Evolutionary conservation across 2,888 invertebrate species (phyloP).

Genomic region (Drosophila lutescens): DNA sequence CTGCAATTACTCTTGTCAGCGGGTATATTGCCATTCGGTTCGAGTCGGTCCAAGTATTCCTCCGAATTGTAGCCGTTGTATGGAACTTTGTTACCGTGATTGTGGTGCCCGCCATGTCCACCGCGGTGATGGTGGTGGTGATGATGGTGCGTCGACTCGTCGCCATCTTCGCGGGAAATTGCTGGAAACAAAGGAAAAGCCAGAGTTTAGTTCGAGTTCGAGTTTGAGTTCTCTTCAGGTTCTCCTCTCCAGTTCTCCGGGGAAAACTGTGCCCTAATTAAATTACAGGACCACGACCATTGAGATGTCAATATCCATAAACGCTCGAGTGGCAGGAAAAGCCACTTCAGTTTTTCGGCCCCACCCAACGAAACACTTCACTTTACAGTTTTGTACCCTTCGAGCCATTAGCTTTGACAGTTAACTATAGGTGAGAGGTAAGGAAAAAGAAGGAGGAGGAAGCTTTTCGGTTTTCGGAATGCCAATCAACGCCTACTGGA

Average conservation of each 20-base stretch:
- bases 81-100: constrained; percentile 90
- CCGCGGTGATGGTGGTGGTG: constrained; percentile 87
- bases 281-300: constrained; percentile 25
- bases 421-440: neutral
- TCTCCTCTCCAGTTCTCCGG: neutral
- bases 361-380: constrained; percentile 4
- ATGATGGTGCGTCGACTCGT: constrained; percentile 86
- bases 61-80: constrained; percentile 96
- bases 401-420: constrained; percentile 28
- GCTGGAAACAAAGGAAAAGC: constrained; percentile 85
- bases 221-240: constrained; percentile 25
- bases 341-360: constrained; percentile 17
- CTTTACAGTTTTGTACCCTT: constrained; percentile 23
- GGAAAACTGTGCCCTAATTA: constrained; percentile 15
- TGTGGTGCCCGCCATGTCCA: constrained; percentile 84
- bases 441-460: neutral
- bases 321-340: constrained; percentile 27
- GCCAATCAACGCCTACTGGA: constrained; percentile 65
- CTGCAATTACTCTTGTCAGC: constrained; percentile 92
- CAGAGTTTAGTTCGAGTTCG: constrained; percentile 30
- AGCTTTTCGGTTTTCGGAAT: constrained; percentile 8
- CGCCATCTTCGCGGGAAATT: constrained; percentile 95
- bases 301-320: constrained; percentile 40
- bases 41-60: constrained; percentile 96
- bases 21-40: constrained; percentile 96